phyloP scores from a whole-genome alignment of 2,797 vertebrate genomes.

The Onychomys torridus region DNA sequence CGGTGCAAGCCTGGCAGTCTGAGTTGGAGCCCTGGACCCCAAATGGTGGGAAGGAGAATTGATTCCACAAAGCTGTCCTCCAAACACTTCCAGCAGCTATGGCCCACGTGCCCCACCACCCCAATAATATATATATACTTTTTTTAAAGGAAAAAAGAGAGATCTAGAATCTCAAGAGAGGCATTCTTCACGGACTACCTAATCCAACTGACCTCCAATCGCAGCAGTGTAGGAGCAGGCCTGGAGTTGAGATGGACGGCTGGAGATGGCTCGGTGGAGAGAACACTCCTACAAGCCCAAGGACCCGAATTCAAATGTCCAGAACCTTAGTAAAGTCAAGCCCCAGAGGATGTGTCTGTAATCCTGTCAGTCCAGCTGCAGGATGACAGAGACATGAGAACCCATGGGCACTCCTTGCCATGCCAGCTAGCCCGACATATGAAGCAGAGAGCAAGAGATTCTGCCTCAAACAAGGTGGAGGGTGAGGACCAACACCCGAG shows the following conservation, averaged over 20 bases:
- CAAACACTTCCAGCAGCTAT: background rate
- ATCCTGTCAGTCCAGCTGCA: background rate
- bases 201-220: no score
- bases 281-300: background rate
- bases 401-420: no score
- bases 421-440: background rate
- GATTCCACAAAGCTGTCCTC: background rate
- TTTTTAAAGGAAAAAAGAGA: background rate
- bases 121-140: no score
- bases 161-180: background rate
- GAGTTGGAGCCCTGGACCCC: background rate
- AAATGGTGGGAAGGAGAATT: background rate
- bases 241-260: background rate
- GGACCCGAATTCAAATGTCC: background rate
- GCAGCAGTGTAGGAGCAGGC: background rate
- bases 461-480: background rate
- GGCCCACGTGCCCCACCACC: no score
- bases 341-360: background rate
- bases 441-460: background rate
- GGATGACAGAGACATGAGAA: background rate
- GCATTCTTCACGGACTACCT: background rate
- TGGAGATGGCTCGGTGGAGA: background rate
- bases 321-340: background rate
- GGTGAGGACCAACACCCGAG: background rate
- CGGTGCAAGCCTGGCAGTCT: background rate